Base-by-base conservation (phyloP, 2,888 invertebrate genomes). In the Tetanocera ferruginea region DNA sequence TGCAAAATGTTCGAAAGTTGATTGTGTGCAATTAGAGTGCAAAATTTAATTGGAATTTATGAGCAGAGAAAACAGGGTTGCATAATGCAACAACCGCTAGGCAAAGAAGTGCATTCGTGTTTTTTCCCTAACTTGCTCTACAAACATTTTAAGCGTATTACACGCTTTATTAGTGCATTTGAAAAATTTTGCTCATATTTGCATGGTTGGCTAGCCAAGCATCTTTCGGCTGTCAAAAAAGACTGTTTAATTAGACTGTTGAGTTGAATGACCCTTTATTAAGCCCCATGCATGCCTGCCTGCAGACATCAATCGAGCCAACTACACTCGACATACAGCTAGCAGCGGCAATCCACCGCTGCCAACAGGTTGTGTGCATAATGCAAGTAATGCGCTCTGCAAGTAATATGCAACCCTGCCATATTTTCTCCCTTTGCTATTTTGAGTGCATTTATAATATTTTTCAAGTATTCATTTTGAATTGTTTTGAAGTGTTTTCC, bases 401-500 rank as follows among this genome's bases (percentile, higher is more conserved):
- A 34, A 64, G 31, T 28, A 64, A 64, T 64, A 0, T 28, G 34
- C 25, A 31, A 31, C 5, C 31, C 8, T 43, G 14, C 28, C 60
- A n/a, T 55, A 55, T 55, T 52, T 3, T 55, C 19, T n/a, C 5
- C 6, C 23, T 52, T n/a, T 9, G 52, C 23, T 19, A 19, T 19
- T 60, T 23, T 34, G 31, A 19, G 3, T 66, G 31, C 37, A 34
- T 11, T 31, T 14, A n/a, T n/a, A 31, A 66, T 66, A 34, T 37
- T 55, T 19, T 34, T 66, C 17, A 66, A 34, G 64, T 34, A 34
- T 66, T 66, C 64, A 66, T 31, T 66, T 66, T 34, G 5, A 66
- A 66, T 66, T 66, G 64, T 64, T 64, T 64, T 64, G 64, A 64
- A 64, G 64, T 66, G 64, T 66, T 6, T 49, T 55, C 19, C 23